These are phyloP conservation scores for Uloborus diversus DNA, from an alignment of 1,140 invertebrate genomes.

Conservation along the genomic window DNA sequence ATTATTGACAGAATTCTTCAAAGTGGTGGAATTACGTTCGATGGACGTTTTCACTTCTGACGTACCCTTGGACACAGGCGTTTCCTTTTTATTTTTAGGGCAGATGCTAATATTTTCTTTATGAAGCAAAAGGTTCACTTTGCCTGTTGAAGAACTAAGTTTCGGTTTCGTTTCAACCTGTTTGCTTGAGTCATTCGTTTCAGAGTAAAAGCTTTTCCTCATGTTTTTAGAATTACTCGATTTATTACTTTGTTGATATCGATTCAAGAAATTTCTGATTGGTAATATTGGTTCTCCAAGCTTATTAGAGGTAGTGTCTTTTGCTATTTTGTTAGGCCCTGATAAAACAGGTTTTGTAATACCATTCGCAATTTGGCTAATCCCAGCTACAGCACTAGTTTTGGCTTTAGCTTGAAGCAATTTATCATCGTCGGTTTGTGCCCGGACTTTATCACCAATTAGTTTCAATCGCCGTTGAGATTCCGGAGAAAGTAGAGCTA, in stretches of 20 bases:
- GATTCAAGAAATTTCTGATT: conserved; percentile 10
- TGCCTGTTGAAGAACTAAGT: neutral
- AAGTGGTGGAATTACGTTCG: neutral
- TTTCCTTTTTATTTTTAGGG: no score
- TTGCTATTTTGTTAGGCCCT: no score
- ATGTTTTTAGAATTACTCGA: neutral
- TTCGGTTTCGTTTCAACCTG: no score
- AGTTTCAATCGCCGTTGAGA: conserved; percentile 38
- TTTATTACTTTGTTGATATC: conserved; percentile 20
- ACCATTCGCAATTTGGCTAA: neutral
- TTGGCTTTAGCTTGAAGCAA: conserved; percentile 16
- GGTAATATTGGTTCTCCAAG: conserved; percentile 33
- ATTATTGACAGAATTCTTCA: neutral
- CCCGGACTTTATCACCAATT: conserved; percentile 36
- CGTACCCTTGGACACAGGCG: no score
- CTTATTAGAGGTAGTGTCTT: neutral
- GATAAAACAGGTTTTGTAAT: neutral
- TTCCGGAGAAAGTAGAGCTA: conserved; percentile 55
- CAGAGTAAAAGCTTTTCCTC: neutral
- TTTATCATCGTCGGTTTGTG: conserved; percentile 47
- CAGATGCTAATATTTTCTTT: neutral
- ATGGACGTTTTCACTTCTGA: no score
- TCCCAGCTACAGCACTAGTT: neutral
- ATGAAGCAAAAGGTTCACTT: neutral
- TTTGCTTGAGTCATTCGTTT: neutral